These are phyloP conservation scores for Halcyon senegalensis DNA, from an alignment of 2,113 vertebrate genomes.

Conservation along the genomic window DNA sequence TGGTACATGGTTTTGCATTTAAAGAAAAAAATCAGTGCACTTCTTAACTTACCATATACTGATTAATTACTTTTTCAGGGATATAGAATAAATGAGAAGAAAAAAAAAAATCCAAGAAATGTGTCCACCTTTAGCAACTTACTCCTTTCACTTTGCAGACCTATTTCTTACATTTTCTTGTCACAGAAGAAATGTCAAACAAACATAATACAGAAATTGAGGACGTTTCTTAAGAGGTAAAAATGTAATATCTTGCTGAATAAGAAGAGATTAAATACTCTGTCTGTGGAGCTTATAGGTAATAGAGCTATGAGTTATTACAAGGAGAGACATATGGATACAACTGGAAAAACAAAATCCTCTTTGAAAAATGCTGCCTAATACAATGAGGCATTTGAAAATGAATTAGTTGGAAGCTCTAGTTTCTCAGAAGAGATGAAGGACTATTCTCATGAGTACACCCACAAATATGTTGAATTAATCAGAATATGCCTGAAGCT, in stretches of 20 bases:
- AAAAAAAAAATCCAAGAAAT: neutral
- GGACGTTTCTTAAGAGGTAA: neutral
- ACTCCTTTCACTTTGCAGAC: neutral
- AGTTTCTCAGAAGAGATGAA: neutral
- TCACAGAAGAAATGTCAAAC: neutral
- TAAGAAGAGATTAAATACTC: neutral
- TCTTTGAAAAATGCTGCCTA: neutral
- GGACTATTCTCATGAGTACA: neutral
- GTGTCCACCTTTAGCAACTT: neutral
- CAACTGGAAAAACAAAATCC: neutral
- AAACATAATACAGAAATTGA: neutral
- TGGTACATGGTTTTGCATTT: neutral
- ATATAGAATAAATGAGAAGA: neutral
- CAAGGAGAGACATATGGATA: neutral
- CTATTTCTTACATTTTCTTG: neutral
- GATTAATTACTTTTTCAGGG: neutral
- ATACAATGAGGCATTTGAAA: neutral
- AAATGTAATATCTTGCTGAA: neutral
- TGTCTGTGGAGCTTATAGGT: neutral
- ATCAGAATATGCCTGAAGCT: constrained; percentile 37
- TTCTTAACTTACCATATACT: neutral
- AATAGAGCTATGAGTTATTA: neutral
- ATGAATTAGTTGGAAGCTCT: neutral
- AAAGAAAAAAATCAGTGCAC: neutral
- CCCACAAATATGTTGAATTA: neutral